Base-by-base conservation (phyloP, 2,113 vertebrate genomes). In the Tretioscincus oriximinensis region DNA sequence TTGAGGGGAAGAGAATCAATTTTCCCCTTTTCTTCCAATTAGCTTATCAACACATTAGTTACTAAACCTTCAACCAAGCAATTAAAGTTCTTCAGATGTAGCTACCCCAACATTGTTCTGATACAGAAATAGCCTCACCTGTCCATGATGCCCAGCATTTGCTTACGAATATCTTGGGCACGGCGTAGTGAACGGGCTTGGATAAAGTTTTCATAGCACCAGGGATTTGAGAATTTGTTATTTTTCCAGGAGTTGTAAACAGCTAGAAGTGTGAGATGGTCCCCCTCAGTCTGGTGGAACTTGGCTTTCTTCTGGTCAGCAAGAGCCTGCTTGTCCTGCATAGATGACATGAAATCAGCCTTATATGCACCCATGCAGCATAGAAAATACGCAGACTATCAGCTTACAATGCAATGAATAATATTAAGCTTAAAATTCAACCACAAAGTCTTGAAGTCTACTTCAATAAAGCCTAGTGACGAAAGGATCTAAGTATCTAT, bases 201-300 rank as follows among this genome's bases (percentile, higher is more conserved):
- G 89, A 99, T 99, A 64, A 99, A 99, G 70, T 99, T 99, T 86
- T 99, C 98, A 1, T 99, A 99, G 89, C 98, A 99, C 98, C 98
- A 99, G 2, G 98, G 98, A 88, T 99, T 99, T 83, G 98, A 99
- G 90, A 99, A 99, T 86, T 99, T 99, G 85, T 99, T 99, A 83
- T 99, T 99, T 90, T 99, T 99, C 98, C 98, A 99, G 68, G 98
- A 99, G 87, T 99, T 99, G 93, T 99, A 99, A n/a, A 99, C 98
- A 1, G 98, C 98, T 92, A 99, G 92, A 80, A 99, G 90, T 1
- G 98, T 99, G 79, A 99, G 96, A 83, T 99, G 98, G 84, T 99
- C 98, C 1, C 98, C 98, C 92, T 99, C 98, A 0, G 98, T 97
- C 77, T 99, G 98, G 91, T 99, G 98, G 91, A 99, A 99, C 90